Conservation (phyloP, 2,888 invertebrate species). For the Agonopterix arenella region DNA sequence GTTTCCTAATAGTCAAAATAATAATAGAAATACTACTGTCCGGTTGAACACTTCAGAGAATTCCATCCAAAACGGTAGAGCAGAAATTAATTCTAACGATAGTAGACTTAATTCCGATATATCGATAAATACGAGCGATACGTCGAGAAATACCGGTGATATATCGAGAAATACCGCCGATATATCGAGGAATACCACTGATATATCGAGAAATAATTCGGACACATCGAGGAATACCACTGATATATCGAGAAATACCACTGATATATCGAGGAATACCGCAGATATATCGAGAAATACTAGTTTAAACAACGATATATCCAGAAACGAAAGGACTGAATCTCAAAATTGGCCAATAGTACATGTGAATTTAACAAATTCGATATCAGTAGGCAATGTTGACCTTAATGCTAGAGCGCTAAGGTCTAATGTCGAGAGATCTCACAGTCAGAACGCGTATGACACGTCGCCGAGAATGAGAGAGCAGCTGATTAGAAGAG, state of each 20-base stretch:
- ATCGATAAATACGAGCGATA: background rate
- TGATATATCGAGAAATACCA: background rate
- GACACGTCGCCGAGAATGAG: slow-evolving; percentile 36
- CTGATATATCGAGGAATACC: background rate
- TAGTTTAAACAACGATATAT: background rate
- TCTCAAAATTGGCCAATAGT: background rate
- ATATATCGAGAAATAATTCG: background rate
- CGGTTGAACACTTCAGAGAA: background rate
- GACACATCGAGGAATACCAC: background rate
- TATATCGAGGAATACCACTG: background rate
- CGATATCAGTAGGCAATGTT: slow-evolving; percentile 14
- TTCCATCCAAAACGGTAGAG: background rate
- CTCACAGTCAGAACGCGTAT: slow-evolving; percentile 56
- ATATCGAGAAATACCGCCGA: background rate
- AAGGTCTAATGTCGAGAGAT: slow-evolving; percentile 47
- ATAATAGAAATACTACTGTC: slow-evolving; percentile 16
- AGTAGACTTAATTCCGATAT: background rate
- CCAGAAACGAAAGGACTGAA: background rate
- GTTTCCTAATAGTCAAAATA: slow-evolving; percentile 35
- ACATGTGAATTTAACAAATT: slow-evolving; percentile 7
- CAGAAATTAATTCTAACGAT: slow-evolving; percentile 1
- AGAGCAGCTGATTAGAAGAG: slow-evolving; percentile 32
- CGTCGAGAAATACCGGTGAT: background rate
- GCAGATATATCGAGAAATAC: background rate
- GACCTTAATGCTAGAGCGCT: slow-evolving; percentile 23